Base-by-base conservation (phyloP, 2,888 invertebrate species). In the Ormyrus thymus region DNA sequence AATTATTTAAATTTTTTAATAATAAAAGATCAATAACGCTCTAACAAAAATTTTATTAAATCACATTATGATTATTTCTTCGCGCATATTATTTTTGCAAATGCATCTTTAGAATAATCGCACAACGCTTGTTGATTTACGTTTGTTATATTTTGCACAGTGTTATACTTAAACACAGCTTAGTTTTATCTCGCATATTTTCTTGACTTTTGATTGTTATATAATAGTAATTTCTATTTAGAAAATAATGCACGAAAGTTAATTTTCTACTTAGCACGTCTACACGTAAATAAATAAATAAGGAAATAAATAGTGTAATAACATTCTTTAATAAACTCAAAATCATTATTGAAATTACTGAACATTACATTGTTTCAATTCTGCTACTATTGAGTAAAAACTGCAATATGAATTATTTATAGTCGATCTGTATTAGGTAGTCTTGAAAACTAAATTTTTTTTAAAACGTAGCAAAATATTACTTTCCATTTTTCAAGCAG, bases 11-110 rank as follows among this genome's bases (percentile, higher is more conserved):
- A 65, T 7, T n/a, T 75, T 3, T 15, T 51, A 70, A 76, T 76
- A 76, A 76, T 76, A 76, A 62, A 64, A 70, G 69, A 62, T 70
- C 62, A 76, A 62, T 70, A 76, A 75, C 45, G 56, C 65, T 69
- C 46, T 29, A 29, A 9, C 48, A 55, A 15, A 73, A 50, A 69
- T 43, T 56, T 6, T 50, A 69, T 66, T 7, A 58, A 43, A 66
- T 59, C 13, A 59, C 15, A 10, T 10, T 9, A 56, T 29, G 29
- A 13, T 7, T 45, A 46, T 53, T 46, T 55, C 7, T 8, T 29
- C 15, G 8, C n/a, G n/a, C 29, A 29, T 29, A 29, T 29, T 55
- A 11, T 46, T 29, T 56, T 11, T 59, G 4, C 15, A 6, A 56
- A 13, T 43, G 6, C n/a, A 43, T 61, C 13, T 29, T 56, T 11